phyloP scores from a whole-genome alignment of 1,140 invertebrate species.

The Heliconius congener region DNA sequence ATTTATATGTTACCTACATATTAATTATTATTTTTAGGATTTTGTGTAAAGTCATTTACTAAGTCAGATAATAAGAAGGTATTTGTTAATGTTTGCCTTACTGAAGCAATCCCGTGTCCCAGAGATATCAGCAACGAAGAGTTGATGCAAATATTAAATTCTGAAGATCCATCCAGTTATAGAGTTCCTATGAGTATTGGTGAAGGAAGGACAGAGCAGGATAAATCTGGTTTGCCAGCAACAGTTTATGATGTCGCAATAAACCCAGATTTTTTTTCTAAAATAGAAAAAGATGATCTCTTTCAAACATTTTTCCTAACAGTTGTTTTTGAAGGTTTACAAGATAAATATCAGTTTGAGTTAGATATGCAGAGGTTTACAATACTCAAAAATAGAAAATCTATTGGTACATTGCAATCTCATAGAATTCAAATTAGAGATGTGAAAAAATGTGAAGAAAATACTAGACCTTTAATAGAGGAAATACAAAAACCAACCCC shows the following conservation, averaged over 20 bases:
- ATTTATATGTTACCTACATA: neutral
- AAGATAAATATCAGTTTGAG: slow-evolving; percentile 87
- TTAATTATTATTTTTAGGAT: slow-evolving; percentile 82
- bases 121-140: slow-evolving; percentile 90
- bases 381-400: slow-evolving; percentile 83
- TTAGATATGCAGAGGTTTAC: slow-evolving; percentile 84
- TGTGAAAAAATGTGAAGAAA: slow-evolving; percentile 73
- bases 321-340: slow-evolving; percentile 86
- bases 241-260: slow-evolving; percentile 90
- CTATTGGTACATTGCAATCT: slow-evolving; percentile 87
- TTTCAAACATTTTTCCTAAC: slow-evolving; percentile 90
- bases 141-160: slow-evolving; percentile 86
- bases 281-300: slow-evolving; percentile 85
- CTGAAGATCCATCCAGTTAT: slow-evolving; percentile 87
- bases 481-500: slow-evolving; percentile 71
- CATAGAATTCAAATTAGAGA: slow-evolving; percentile 88
- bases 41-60: slow-evolving; percentile 91
- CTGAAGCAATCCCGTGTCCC: slow-evolving; percentile 89
- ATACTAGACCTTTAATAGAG: slow-evolving; percentile 79
- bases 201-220: slow-evolving; percentile 87
- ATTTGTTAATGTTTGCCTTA: slow-evolving; percentile 91
- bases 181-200: slow-evolving; percentile 95
- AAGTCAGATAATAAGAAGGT: slow-evolving; percentile 86
- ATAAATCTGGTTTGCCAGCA: slow-evolving; percentile 88
- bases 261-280: slow-evolving; percentile 87